These are phyloP conservation scores for Ridgeia piscesae DNA, from an alignment of 1,140 invertebrate species.

Conservation along the genomic window DNA sequence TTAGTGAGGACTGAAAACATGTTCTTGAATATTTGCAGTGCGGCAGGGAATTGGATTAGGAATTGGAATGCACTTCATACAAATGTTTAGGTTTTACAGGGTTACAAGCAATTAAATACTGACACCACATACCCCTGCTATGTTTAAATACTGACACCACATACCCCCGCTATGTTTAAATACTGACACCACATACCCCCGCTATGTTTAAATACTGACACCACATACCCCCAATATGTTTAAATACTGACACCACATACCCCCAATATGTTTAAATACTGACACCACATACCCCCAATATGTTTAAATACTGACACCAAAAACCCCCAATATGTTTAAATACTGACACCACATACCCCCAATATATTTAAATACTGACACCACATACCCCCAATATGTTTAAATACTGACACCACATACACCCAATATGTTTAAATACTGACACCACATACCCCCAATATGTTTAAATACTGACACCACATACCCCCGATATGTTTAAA, in stretches of 20 bases:
- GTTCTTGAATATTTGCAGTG: no score
- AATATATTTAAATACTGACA: constrained; percentile 15
- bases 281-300: constrained; percentile 8
- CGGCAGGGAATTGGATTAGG: no score
- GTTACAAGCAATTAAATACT: background rate
- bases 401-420: constrained; percentile 18
- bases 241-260: constrained; percentile 18
- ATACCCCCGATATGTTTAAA: constrained; percentile 19
- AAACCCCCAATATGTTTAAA: constrained; percentile 18
- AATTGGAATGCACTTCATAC: no score
- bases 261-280: constrained; percentile 16
- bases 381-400: constrained; percentile 9
- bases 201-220: constrained; percentile 14
- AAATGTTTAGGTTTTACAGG: background rate
- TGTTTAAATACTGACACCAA: constrained; percentile 7
- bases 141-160: no score
- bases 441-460: constrained; percentile 8
- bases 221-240: constrained; percentile 9
- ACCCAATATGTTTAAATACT: constrained; percentile 14
- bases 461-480: constrained; percentile 10
- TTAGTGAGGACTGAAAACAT: no score
- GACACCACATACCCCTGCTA: background rate
- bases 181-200: constrained; percentile 12
- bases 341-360: constrained; percentile 12
- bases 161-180: constrained; percentile 18